Conservation (phyloP, 2,113 vertebrate species). For the Bambusicola thoracicus region DNA sequence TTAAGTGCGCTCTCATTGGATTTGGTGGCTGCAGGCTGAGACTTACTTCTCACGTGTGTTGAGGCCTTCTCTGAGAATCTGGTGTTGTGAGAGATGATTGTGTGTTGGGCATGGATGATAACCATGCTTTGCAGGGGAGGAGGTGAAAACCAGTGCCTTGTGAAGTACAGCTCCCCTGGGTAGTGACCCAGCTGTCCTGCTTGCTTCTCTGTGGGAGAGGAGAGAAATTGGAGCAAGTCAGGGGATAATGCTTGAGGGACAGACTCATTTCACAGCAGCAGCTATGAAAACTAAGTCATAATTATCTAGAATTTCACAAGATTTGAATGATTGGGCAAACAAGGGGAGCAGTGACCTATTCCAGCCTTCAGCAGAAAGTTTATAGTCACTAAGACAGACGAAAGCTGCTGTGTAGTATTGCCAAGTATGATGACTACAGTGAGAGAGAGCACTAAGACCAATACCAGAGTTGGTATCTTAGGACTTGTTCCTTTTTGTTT, state of each 20-base stretch:
- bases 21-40: background rate
- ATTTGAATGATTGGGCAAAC: background rate
- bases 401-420: conserved; percentile 29
- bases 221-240: background rate
- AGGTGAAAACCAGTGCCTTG: background rate
- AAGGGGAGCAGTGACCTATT: background rate
- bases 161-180: background rate
- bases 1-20: background rate
- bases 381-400: background rate
- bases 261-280: background rate
- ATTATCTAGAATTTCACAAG: background rate
- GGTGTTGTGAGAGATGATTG: rapidly evolving
- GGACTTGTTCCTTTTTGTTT: background rate
- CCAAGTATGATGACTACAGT: background rate
- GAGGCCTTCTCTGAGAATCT: background rate
- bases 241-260: background rate
- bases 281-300: background rate
- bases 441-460: background rate
- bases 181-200: background rate
- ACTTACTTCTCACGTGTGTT: background rate
- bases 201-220: background rate
- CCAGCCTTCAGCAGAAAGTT: conserved; percentile 9
- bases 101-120: rapidly evolving
- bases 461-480: background rate
- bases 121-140: background rate